Evolutionary conservation across 2,888 invertebrate genomes (phyloP).

Genomic region (Nomada goodeniana): DNA sequence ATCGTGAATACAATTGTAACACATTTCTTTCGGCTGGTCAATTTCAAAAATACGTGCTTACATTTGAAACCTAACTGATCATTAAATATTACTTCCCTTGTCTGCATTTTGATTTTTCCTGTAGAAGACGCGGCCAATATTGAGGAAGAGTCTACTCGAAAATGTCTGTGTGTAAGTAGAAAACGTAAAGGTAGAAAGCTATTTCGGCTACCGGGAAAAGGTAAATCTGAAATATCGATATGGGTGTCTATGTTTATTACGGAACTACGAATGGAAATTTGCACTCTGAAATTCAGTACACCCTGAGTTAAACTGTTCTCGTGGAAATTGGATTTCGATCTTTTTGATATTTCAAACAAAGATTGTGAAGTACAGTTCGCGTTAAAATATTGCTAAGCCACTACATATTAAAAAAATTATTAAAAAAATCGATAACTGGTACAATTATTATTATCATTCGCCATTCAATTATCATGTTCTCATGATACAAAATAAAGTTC

Average conservation of each 20-base stretch:
- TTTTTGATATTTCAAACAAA: neutral
- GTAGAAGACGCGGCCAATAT: neutral
- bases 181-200: slow-evolving; percentile 11
- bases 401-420: no score
- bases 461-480: no score
- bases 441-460: no score
- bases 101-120: neutral
- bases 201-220: neutral
- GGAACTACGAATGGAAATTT: slow-evolving; percentile 2
- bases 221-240: slow-evolving; percentile 18
- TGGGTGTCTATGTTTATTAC: slow-evolving; percentile 7
- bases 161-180: neutral
- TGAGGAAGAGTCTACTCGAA: slow-evolving; percentile 2
- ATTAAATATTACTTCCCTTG: no score
- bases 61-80: no score
- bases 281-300: neutral
- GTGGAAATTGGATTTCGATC: neutral
- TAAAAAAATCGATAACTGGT: no score
- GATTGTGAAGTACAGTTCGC: neutral
- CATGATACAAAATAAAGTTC: no score
- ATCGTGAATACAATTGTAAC: no score
- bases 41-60: no score
- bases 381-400: neutral
- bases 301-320: neutral
- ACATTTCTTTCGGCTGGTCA: neutral